Evolutionary conservation across 1,140 invertebrate genomes (phyloP), one percentile per base, ranked within the genome.

Genomic region (Agrilus planipennis): DNA sequence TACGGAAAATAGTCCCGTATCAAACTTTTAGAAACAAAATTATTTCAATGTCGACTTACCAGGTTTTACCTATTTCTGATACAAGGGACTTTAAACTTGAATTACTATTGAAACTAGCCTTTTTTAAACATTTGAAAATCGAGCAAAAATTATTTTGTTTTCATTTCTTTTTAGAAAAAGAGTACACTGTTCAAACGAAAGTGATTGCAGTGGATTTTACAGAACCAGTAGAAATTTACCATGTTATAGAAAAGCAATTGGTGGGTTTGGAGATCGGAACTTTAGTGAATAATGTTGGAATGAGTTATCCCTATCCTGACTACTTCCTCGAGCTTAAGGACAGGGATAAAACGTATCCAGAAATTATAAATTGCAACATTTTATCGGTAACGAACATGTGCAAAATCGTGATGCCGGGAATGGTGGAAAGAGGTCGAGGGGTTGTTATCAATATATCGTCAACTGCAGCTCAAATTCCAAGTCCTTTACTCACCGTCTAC

Each of bases 281-380:
- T 12, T 68, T 97, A 7, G 76, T 98, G 4, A 99, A 99, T 62
- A 98, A 97, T 68, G 92, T 95, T 0, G 94, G 93, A 3, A 78
- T 89, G 44, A 89, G 85, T 37, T 95, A 95, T 62, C 68, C 77
- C 0, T 76, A 87, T 62, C 92, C 93, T 0, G 84, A 89, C 55
- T 81, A 84, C 52, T 89, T 90, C 58, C 64, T 83, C 1, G 72
- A 82, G 11, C 57, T 84, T 1, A 68, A 73, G 5, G 72, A 84
- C 50, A 69, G 68, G 50, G 67, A 75, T 0, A 60, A 66, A 32
- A 50, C 71, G 4, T 59, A 69, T 22, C 51, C 60, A n/a, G 65
- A 76, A 34, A 72, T 89, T 39, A 71, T 89, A 16, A 72, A 76
- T 45, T 77, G 77, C 14, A 89, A 88, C 57, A 66, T 84, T 4